Base-by-base conservation (phyloP, 1,140 invertebrate species). In the Drosophila pseudoobscura region DNA sequence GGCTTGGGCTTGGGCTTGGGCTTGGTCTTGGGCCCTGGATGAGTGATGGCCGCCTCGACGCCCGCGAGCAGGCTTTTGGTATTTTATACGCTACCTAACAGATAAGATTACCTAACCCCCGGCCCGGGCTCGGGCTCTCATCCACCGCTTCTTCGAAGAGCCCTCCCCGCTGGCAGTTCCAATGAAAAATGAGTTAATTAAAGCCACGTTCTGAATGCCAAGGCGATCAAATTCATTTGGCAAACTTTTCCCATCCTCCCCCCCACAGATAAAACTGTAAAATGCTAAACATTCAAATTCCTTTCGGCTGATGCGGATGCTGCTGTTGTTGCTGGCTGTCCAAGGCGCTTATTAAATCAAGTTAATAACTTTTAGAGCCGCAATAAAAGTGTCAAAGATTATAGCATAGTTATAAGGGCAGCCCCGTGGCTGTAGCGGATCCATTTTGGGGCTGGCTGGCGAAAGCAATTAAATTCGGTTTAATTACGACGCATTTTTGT, bases 131-230 rank as follows among this genome's bases (percentile, higher is more conserved):
- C 43, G 57, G 4, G 7, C 35, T 15, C 43, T 20, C 3, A 43
- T 56, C 60, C 53, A 24, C 8, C 51, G 51, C 39, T 31, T 9
- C 8, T 20, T 20, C 20, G 20, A 20, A 20, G 24, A 52, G 35
- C 39, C 39, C 41, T 31, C 39, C 41, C 60, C 60, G 45, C 46
- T 54, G 80, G 72, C 83, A 80, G 68, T 89, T 69, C 41, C 75
- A 80, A 90, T 90, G 89, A 90, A 90, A 90, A 90, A 90, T 90
- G 84, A 90, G 89, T 90, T 90, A 90, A 90, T 90, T 90, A 90
- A 89, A 83, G 75, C 84, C 79, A 89, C 75, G 84, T 83, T 78
- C 43, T 60, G 51, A 76, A 68, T 76, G 56, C 83, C 75, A 68
- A 68, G 78, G 50, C 83, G 71, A 78, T 83, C 79, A 83, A 83